These are phyloP conservation scores for Mongoloraphidia duomilia DNA, from an alignment of 2,888 invertebrate genomes.

Conservation along the genomic window DNA sequence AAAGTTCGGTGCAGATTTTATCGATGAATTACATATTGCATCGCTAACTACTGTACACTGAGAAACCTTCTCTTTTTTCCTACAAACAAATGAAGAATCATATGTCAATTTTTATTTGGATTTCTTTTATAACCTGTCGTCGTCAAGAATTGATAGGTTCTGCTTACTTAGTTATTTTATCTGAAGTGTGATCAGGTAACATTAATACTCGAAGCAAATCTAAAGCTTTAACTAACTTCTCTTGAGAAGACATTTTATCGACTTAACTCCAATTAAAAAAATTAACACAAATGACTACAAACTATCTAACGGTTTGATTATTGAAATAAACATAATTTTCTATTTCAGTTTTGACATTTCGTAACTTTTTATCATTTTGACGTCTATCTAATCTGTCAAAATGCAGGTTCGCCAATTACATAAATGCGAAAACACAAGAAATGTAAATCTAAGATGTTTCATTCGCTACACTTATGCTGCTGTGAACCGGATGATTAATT, in stretches of 20 bases:
- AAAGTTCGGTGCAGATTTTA: constrained; percentile 45
- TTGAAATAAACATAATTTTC: too few species aligned
- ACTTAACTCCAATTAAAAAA: background rate
- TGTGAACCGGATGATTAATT: too few species aligned
- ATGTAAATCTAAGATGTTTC: too few species aligned
- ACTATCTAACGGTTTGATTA: too few species aligned
- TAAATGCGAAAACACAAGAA: too few species aligned
- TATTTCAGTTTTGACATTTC: too few species aligned
- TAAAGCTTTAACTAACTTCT: constrained; percentile 28
- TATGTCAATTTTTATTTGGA: background rate
- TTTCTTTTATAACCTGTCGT: background rate
- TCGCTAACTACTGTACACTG: constrained; percentile 60
- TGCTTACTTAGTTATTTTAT: constrained; percentile 8
- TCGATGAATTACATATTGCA: constrained; percentile 46
- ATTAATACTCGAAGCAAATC: constrained; percentile 22
- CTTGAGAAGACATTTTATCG: constrained; percentile 27
- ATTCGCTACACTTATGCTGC: too few species aligned
- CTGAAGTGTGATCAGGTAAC: constrained; percentile 17
- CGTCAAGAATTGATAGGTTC: background rate
- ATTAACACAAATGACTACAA: too few species aligned
- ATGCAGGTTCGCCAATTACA: too few species aligned
- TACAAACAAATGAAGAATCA: constrained; percentile 22
- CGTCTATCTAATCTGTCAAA: too few species aligned
- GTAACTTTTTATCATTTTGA: too few species aligned
- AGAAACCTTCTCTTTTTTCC: constrained; percentile 61